These are phyloP conservation scores for Uria aalge DNA, from an alignment of 2,113 vertebrate genomes.

Conservation along the genomic window DNA sequence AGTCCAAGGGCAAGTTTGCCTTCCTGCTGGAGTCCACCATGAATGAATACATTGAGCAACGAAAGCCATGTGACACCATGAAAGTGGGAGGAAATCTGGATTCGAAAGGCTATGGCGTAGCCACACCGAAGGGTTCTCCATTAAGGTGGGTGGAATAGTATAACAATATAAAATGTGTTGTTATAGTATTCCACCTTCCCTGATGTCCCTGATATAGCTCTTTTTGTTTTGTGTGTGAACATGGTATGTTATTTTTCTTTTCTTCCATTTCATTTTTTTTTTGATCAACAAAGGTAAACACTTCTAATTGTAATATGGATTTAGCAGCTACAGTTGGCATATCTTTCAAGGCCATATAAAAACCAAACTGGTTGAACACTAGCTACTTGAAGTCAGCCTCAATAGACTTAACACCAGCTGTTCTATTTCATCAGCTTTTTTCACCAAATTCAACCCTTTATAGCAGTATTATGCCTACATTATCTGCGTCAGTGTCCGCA, in stretches of 20 bases:
- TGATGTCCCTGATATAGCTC: slow-evolving; percentile 90
- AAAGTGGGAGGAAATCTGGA: slow-evolving; percentile 99
- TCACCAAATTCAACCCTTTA: slow-evolving; percentile 9
- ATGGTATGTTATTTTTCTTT: slow-evolving; percentile 83
- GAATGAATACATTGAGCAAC: slow-evolving; percentile 99
- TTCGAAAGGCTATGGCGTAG: slow-evolving; percentile 99
- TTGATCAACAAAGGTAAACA: slow-evolving; percentile 78
- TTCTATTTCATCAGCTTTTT: slow-evolving; percentile 50
- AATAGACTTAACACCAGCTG: background rate
- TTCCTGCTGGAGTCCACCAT: slow-evolving; percentile 99
- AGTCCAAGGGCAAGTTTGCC: slow-evolving; percentile 99
- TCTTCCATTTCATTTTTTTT: slow-evolving; percentile 75
- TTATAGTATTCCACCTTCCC: slow-evolving; percentile 99
- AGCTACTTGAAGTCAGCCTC: slow-evolving; percentile 68
- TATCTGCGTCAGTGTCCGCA: slow-evolving; percentile 21
- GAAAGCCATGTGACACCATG: slow-evolving; percentile 99
- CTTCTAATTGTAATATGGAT: slow-evolving; percentile 53
- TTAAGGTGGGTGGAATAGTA: slow-evolving; percentile 99
- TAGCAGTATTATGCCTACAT: slow-evolving; percentile 1
- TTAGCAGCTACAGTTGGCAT: slow-evolving; percentile 47
- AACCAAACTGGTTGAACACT: slow-evolving; percentile 81
- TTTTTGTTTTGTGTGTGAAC: slow-evolving; percentile 80
- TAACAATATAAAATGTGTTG: slow-evolving; percentile 97
- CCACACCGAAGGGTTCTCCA: slow-evolving; percentile 98
- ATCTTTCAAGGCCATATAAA: slow-evolving; percentile 80